Evolutionary conservation across 2,113 vertebrate species (phyloP), one percentile per base, ranked within the genome.

Genomic region (Sinocyclocheilus grahami): DNA sequence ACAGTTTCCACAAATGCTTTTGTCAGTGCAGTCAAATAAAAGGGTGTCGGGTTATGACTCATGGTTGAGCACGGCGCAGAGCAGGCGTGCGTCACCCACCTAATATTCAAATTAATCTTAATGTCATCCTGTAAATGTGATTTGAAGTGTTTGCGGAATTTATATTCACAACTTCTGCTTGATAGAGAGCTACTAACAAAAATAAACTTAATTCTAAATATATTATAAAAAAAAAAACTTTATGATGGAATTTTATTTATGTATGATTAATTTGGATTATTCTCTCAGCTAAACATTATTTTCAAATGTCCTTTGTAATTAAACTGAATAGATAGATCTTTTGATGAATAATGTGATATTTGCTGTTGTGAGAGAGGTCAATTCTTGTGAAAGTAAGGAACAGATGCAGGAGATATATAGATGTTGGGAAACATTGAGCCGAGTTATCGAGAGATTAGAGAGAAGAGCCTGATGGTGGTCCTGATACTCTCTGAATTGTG

Each of bases 371-470:
- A 53, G n/a, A 69, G 0, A 20, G 63, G 30, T 5, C 4, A 22
- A 39, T 46, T 24, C 11, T 51, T 24, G 9, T 51, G 33, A 71
- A 33, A 85, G 30, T 79, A 18, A 77, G 67, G 4, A 20, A 79
- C 27, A 20, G 22, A 79, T 27, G 24, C 62, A 24, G 62, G 18
- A 78, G 7, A 85, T 65, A 42, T 39, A 76, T 27, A 20, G 71
- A 46, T 42, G 22, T 27, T 30, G 1, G 16, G n/a, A 60, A 53
- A 63, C 11, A 60, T 33, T 65, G 82, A 85, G 42, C 42, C 10
- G 10, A 46, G 84, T 53, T 78, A n/a, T 67, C 53, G 58, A 78
- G 83, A 78, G 83, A 78, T 65, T 78, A 30, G 72, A 85, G 72
- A 77, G n/a, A 13, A 20, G 16, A 67, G 84, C 13, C 62, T 78